Evolutionary conservation across 2,888 invertebrate species (phyloP), one percentile per base, ranked within the genome.

Genomic region (Barypeithes pellucidus): DNA sequence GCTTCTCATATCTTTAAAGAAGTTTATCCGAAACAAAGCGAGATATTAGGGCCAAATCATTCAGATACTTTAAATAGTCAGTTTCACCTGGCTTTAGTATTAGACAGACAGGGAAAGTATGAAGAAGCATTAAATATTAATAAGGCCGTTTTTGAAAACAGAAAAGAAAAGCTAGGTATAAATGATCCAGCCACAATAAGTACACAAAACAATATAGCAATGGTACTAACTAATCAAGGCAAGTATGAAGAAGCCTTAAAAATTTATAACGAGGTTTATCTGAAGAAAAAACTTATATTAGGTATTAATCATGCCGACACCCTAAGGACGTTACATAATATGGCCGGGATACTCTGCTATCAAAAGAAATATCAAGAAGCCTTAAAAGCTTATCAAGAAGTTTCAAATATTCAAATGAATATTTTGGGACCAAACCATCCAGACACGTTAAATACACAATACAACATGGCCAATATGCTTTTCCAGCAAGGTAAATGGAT

Each of bases 61-160:
- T 1, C 1, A 29, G 29, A 29, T 5, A 29, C 29, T 29, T 29
- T 29, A 29, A 9, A 29, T 1, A 29, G 8, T 29, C 29, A 7
- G 29, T 65, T 60, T 66, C 52, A 59, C 39, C 68, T 78, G 47
- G 79, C 78, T 14, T 36, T 76, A 16, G 72, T 73, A 62, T 61
- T 78, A 43, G 39, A 71, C 41, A 54, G n/a, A 18, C 68, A 47
- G 47, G 72, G 61, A 39, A 65, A 77, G 54, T 29, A 63, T 62
- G 71, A 76, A 43, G 77, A 77, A 43, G 77, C 78, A 7, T 65
- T 70, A 70, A 54, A 5, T 18, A 52, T 70, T 9, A 66, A 74
- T 67, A 41, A 43, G 14, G 68, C 41, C 18, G 69, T 76, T 43
- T 75, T 67, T 63, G 16, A 69, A 50, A 59, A 20, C 24, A 57